These are phyloP conservation scores for Lerema accius DNA, from an alignment of 1,140 invertebrate species.

Conservation along the genomic window DNA sequence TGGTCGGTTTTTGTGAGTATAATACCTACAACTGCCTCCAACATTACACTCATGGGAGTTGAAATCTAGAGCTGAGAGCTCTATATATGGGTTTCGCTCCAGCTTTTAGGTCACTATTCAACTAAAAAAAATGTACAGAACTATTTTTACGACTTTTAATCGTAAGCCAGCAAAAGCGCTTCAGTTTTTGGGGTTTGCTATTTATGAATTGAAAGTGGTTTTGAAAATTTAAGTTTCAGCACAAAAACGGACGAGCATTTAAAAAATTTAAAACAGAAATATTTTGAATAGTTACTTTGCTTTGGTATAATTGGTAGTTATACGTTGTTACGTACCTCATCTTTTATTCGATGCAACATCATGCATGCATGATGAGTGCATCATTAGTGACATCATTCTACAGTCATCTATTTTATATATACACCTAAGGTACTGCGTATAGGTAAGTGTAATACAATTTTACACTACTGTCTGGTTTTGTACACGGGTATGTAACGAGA, in stretches of 20 bases:
- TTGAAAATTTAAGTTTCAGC: not conserved
- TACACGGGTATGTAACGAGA: not conserved
- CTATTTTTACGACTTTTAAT: slow-evolving; percentile 29
- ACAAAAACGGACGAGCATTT: not conserved
- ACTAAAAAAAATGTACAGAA: slow-evolving; percentile 21
- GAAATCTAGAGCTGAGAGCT: slow-evolving; percentile 27
- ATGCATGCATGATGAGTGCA: too few relatives aligned
- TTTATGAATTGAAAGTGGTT: not conserved
- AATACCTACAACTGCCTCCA: slow-evolving; percentile 8
- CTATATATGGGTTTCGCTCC: slow-evolving; percentile 11
- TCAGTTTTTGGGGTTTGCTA: not conserved
- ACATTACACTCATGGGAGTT: slow-evolving; percentile 24
- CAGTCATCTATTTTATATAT: too few relatives aligned
- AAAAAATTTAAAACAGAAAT: too few relatives aligned
- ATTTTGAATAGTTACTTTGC: too few relatives aligned
- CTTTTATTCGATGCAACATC: too few relatives aligned
- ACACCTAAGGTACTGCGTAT: too few relatives aligned
- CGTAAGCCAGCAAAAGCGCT: not conserved
- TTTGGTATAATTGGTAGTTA: too few relatives aligned
- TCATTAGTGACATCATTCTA: too few relatives aligned
- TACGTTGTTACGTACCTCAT: too few relatives aligned
- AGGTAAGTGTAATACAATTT: not conserved
- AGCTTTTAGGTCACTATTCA: slow-evolving; percentile 31
- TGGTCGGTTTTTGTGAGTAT: slow-evolving; percentile 8
- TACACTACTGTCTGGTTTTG: not conserved